Evolutionary conservation across 92 coral and sea anemone species (phyloP), one percentile per base, ranked within the genome.

Genomic region (Siderastrea radians): DNA sequence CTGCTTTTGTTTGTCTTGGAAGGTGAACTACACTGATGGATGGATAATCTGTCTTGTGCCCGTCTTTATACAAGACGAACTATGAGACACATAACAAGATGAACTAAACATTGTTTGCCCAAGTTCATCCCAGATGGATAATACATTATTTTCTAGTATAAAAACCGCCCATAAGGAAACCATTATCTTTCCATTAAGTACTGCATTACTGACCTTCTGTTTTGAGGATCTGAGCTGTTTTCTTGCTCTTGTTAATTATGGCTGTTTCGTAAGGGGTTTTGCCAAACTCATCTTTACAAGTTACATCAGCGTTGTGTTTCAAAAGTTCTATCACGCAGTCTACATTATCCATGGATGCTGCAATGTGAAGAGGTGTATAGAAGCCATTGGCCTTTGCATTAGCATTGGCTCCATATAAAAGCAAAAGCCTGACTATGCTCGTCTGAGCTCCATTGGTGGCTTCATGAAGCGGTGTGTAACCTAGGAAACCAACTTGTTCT

Each of bases 261-360:
- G 99, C 99, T 2, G 99, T 97, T 45, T 97, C 96, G 61, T 90
- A 95, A 1, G 99, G 98, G 6, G 98, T 97, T 79, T 97, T 95
- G 1, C 89, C 93, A 91, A 95, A 96, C 78, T 94, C 98, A 89
- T 97, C 99, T 73, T 80, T 80, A 75, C 93, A 85, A 8, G 71
- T 74, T 45, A 97, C 94, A 38, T 97, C 93, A 13, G 98, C 99
- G 62, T 91, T 85, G 58, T 94, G 91, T 61, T 88, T 93, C 53
- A 97, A 79, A 64, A 97, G 89, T 50, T 95, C 96, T 78, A 82
- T 84, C 45, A 97, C 96, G 72, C 99, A 97, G 6, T 90, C 94
- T 49, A 79, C 84, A 80, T 92, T 92, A 54, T 95, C 96, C 96
- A 94, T 92, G 15, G 98, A 95, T 3, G 98, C 99, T 13, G 99